phyloP scores from a whole-genome alignment of 2,113 vertebrate genomes.

The Chunga burmeisteri region DNA sequence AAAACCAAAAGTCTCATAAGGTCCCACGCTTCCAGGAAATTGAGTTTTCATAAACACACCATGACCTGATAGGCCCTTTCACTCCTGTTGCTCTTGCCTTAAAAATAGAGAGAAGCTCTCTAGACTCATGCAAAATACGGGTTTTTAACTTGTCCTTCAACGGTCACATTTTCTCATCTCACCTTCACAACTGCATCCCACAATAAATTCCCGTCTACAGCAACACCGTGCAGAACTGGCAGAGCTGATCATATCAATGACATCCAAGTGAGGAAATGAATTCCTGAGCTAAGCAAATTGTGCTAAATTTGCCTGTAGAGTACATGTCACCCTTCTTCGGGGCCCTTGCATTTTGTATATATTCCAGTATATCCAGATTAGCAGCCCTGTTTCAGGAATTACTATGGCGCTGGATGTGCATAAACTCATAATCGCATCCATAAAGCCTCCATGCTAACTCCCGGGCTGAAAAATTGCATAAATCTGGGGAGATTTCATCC shows the following conservation, averaged over 20 bases:
- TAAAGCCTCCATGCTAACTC: neutral
- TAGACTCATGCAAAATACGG: neutral
- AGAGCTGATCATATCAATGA: neutral
- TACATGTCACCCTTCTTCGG: rapidly evolving
- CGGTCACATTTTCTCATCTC: neutral
- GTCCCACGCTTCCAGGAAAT: neutral
- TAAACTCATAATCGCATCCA: neutral
- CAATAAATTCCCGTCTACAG: neutral
- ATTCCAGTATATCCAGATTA: neutral
- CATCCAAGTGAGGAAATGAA: neutral
- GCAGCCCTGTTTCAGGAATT: neutral
- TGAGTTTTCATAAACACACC: neutral
- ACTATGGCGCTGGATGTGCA: no score
- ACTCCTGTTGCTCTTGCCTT: neutral
- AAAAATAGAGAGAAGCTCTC: neutral
- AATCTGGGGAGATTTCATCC: neutral
- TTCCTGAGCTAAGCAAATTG: neutral
- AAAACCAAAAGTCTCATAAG: neutral
- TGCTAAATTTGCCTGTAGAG: no score
- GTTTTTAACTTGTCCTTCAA: neutral
- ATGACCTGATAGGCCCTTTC: neutral
- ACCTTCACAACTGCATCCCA: rapidly evolving
- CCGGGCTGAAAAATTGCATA: neutral
- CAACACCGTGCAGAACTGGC: rapidly evolving
- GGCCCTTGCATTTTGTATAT: rapidly evolving